phyloP scores from a whole-genome alignment of 2,888 invertebrate genomes.

The Chesias legatella region DNA sequence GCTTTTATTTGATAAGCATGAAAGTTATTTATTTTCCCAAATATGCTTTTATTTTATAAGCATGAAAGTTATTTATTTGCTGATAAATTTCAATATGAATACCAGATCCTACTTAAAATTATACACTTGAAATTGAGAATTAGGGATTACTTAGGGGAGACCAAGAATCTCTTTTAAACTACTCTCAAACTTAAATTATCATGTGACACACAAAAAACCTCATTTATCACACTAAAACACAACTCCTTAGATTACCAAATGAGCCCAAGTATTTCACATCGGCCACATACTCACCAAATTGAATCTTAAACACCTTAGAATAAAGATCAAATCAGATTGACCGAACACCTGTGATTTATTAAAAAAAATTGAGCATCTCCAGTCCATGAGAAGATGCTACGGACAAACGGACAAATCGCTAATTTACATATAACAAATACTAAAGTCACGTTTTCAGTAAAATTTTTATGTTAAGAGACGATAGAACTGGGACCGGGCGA shows the following conservation, averaged over 20 bases:
- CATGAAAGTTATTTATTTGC: no score
- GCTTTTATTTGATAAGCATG: no score
- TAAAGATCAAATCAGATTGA: slow-evolving; percentile 18
- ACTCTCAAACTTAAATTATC: slow-evolving; percentile 1
- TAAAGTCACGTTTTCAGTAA: slow-evolving; percentile 77
- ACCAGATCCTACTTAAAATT: no score
- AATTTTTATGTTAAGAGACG: slow-evolving; percentile 58
- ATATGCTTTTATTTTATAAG: no score
- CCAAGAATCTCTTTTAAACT: no score
- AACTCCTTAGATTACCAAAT: slow-evolving; percentile 8
- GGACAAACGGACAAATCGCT: slow-evolving; percentile 69
- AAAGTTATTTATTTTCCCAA: no score
- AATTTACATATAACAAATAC: slow-evolving; percentile 81
- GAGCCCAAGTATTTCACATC: slow-evolving; percentile 6
- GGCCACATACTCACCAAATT: background rate
- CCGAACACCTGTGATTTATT: slow-evolving; percentile 6
- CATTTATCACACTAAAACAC: slow-evolving; percentile 3
- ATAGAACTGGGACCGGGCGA: slow-evolving; percentile 26
- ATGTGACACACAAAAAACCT: no score
- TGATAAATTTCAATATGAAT: no score
- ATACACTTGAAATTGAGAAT: no score
- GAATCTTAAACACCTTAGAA: background rate
- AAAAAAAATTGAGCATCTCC: slow-evolving; percentile 45
- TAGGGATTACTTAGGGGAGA: no score
- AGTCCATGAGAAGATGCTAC: slow-evolving; percentile 46